A percentile compares a stretch with the other conserved stretches of the same genome.
Conservation (phyloP, 2,888 invertebrate species). For the Ochropleura plecta region DNA sequence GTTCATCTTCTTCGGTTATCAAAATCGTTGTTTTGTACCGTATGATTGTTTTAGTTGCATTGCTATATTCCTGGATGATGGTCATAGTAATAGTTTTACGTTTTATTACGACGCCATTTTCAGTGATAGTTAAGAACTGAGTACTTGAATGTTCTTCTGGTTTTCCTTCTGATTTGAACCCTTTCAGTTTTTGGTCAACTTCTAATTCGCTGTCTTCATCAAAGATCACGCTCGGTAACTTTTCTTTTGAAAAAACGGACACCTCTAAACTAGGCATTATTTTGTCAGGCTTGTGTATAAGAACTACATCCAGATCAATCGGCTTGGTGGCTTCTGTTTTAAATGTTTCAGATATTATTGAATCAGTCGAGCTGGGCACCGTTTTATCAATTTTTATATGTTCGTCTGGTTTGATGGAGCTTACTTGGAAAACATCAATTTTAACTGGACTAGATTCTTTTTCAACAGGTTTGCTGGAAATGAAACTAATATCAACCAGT, state of each 20-base stretch:
- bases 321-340: neutral
- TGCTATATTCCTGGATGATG: slow-evolving; percentile 54
- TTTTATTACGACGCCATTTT: slow-evolving; percentile 40
- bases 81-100: slow-evolving; percentile 26
- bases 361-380: slow-evolving; percentile 2
- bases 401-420: slow-evolving; percentile 1
- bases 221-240: slow-evolving; percentile 28
- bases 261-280: slow-evolving; percentile 12
- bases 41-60: slow-evolving; percentile 33
- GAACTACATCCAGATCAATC: slow-evolving; percentile 1
- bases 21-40: slow-evolving; percentile 55
- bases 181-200: slow-evolving; percentile 56
- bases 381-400: slow-evolving; percentile 16
- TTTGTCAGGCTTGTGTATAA: neutral
- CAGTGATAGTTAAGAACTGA: slow-evolving; percentile 27
- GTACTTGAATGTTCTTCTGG: slow-evolving; percentile 35
- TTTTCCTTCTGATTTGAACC: slow-evolving; percentile 46
- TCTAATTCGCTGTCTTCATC: slow-evolving; percentile 46
- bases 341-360: slow-evolving; percentile 1
- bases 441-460: neutral
- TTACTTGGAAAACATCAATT: neutral
- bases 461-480: neutral
- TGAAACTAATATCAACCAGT: neutral
- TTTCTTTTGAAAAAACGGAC: slow-evolving; percentile 10
- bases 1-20: slow-evolving; percentile 59